Percentiles rank a stretch among this genome's conserved stretches.
phyloP scores from a whole-genome alignment of 2,888 invertebrate genomes.

The Nomada goodeniana region DNA sequence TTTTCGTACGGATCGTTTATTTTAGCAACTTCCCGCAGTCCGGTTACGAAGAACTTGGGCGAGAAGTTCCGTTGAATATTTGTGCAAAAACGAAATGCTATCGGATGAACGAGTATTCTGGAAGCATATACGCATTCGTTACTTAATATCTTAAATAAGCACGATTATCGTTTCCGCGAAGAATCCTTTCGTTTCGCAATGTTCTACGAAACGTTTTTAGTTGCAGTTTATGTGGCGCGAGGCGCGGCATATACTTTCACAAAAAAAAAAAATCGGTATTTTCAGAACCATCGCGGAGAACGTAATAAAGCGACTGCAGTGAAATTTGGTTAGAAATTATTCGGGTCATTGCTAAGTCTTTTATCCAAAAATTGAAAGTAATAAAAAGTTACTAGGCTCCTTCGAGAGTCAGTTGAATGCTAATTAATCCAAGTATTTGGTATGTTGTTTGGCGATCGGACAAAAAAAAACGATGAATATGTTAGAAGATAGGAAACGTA shows the following conservation, averaged over 20 bases:
- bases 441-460: too few relatives aligned
- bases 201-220: background rate
- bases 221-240: too few relatives aligned
- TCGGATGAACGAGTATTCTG: background rate
- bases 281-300: background rate
- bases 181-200: background rate
- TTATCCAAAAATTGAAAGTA: too few relatives aligned
- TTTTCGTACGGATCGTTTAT: conserved; percentile 51
- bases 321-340: background rate
- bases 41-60: conserved; percentile 8
- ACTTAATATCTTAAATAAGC: conserved; percentile 17
- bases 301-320: background rate
- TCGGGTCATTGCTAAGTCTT: background rate
- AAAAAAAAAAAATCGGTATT: conserved; percentile 4
- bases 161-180: conserved; percentile 7
- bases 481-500: too few relatives aligned
- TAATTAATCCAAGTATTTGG: too few relatives aligned
- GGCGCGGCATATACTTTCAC: background rate
- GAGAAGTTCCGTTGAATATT: conserved; percentile 23
- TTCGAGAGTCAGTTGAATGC: too few relatives aligned
- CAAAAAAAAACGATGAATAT: too few relatives aligned
- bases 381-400: too few relatives aligned
- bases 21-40: conserved; percentile 38
- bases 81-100: background rate
- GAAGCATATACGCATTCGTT: conserved; percentile 2